Conservation (phyloP, 2,113 vertebrate species). For the Acanthisitta chloris region DNA sequence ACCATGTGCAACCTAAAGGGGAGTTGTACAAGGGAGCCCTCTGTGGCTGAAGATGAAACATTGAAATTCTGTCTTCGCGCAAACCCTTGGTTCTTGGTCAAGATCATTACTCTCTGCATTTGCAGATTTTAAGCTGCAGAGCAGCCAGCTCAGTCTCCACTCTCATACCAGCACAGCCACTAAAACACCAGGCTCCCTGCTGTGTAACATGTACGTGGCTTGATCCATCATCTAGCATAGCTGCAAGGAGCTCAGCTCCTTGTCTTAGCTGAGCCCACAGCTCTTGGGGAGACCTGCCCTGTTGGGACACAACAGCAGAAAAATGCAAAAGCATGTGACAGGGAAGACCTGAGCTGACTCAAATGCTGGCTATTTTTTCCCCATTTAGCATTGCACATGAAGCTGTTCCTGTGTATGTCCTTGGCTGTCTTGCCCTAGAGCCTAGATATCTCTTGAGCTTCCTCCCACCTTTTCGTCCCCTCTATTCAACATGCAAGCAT, state of each 20-base stretch:
- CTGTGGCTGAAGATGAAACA: not conserved
- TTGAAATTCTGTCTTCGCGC: not conserved
- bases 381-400: not conserved
- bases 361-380: not conserved
- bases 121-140: not conserved
- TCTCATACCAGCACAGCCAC: not conserved
- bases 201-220: fast-evolving
- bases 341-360: not conserved
- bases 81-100: not conserved
- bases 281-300: not conserved
- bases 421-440: not conserved
- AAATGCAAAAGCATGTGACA: not conserved
- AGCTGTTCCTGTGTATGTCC: not conserved
- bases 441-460: not conserved
- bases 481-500: not conserved
- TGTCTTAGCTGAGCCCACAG: not conserved
- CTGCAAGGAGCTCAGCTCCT: not conserved
- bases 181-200: not conserved
- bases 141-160: not conserved
- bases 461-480: not conserved
- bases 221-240: not conserved
- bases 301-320: fast-evolving
- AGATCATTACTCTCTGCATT: not conserved
- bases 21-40: not conserved
- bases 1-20: not conserved